Base-by-base conservation (phyloP, 1,140 invertebrate species). In the Catajapyx aquilonaris region DNA sequence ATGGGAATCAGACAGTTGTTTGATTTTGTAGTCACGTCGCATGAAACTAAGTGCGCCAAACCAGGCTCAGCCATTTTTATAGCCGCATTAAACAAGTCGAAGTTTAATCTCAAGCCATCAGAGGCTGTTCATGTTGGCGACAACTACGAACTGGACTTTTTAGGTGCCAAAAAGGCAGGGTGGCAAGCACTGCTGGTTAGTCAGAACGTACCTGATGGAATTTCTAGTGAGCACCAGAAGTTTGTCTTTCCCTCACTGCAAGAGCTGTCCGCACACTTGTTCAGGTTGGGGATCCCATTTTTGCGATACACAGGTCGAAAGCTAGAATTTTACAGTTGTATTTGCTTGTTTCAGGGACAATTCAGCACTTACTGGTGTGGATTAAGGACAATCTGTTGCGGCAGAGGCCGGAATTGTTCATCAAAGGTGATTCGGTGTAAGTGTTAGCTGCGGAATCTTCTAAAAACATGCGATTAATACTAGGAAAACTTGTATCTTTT, bases 381-480 rank as follows among this genome's bases (percentile, higher is more conserved):
- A 70, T 94, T 21, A 73, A 72, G 51, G 72, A 81, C 41, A 87
- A 90, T 55, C 56, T 93, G 35, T 53, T 95, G 21, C 73, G 66
- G 38, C 85, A 93, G 52, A 64, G 84, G 43, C 73, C 74, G 9
- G 86, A 93, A 54, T 61, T 95, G n/a, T 93, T 95, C 54, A 52
- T 91, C 23, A 76, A 86, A 62, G 76, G 69, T 39, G 70, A 79
- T 22, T 70, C 73, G 4, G 74, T 87, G 69, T 80, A 66, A 71
- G 71, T 66, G 31, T 38, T 36, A 37, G 18, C 31, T 38, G 21
- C 20, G 31, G 20, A 44, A 32, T 41, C 40, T 20, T 37, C 21
- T n/a, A 17, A 23, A 2, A 15, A 17, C 13, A 33, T 15, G 7
- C 4, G n/a, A 28, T 23, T 16, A n/a, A 33, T 20, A 35, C 32